phyloP scores from a whole-genome alignment of 2,888 invertebrate species.

The Oxyteleia sp. region DNA sequence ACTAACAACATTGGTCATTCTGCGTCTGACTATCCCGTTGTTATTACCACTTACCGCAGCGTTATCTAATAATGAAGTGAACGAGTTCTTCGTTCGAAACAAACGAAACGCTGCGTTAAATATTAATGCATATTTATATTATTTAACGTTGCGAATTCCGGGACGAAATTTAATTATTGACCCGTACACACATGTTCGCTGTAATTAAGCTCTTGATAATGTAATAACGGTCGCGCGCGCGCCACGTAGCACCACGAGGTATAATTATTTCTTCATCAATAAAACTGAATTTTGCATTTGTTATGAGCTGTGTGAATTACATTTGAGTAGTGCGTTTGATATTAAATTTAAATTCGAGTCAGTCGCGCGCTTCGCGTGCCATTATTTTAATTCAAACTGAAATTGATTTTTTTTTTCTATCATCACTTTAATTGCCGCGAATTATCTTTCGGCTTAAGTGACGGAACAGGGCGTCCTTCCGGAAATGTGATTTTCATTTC shows the following conservation, averaged over 20 bases:
- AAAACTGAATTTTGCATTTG: constrained; percentile 43
- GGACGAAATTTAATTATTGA: constrained; percentile 58
- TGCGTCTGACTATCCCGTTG: background rate
- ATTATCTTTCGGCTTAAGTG: constrained; percentile 36
- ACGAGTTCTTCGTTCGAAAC: background rate
- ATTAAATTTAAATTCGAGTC: constrained; percentile 34
- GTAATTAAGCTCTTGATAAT: constrained; percentile 55
- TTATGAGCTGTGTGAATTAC: constrained; percentile 50
- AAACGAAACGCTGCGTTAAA: constrained; percentile 5
- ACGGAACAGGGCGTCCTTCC: constrained; percentile 19
- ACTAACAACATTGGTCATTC: constrained; percentile 3
- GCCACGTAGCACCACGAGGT: constrained; percentile 26
- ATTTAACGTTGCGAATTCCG: constrained; percentile 24
- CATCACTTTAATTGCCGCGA: constrained; percentile 29
- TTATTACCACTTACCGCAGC: background rate
- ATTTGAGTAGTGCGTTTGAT: constrained; percentile 27
- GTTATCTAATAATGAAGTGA: background rate
- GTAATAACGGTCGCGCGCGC: constrained; percentile 41
- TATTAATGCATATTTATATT: constrained; percentile 49
- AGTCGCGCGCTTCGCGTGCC: background rate
- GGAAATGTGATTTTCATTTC: constrained; percentile 18
- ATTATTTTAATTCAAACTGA: constrained; percentile 30
- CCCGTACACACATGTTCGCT: constrained; percentile 34
- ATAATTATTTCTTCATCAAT: constrained; percentile 68
- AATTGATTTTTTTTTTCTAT: constrained; percentile 44